These are phyloP conservation scores for Beris chalybata DNA, from an alignment of 2,888 invertebrate species.

Conservation along the genomic window DNA sequence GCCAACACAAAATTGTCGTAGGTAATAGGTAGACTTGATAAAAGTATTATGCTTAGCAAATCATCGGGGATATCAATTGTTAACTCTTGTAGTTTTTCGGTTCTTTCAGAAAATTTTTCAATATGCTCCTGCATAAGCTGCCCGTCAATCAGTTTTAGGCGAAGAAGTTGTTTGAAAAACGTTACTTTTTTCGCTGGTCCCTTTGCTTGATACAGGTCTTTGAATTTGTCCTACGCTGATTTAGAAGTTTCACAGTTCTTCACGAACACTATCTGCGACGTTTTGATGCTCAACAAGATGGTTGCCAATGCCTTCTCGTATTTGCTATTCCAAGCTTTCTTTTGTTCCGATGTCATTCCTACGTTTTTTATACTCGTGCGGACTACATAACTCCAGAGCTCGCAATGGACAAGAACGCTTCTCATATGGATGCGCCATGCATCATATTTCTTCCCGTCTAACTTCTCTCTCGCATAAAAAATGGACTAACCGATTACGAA, in stretches of 20 bases:
- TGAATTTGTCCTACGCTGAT: slow-evolving; percentile 35
- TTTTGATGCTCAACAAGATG: slow-evolving; percentile 23
- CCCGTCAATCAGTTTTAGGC: slow-evolving; percentile 29
- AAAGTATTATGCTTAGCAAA: slow-evolving; percentile 37
- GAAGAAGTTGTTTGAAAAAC: slow-evolving; percentile 35
- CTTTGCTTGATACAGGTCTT: slow-evolving; percentile 34
- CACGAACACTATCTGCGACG: slow-evolving; percentile 38
- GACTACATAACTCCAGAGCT: slow-evolving; percentile 20
- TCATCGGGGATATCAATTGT: slow-evolving; percentile 31
- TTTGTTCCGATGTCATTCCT: background rate
- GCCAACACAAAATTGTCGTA: slow-evolving; percentile 40
- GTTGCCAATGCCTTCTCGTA: slow-evolving; percentile 16
- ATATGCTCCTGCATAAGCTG: slow-evolving; percentile 34
- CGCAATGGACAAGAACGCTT: slow-evolving; percentile 25
- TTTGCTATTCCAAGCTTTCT: background rate
- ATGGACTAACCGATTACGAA: no score
- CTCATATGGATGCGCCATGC: slow-evolving; percentile 28
- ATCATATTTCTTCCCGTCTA: slow-evolving; percentile 23
- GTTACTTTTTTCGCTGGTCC: slow-evolving; percentile 39
- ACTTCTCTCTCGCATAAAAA: slow-evolving; percentile 20
- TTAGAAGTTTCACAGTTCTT: slow-evolving; percentile 38
- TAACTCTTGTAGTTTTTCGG: slow-evolving; percentile 36
- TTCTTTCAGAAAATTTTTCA: slow-evolving; percentile 33
- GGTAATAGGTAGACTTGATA: slow-evolving; percentile 37
- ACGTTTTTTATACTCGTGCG: background rate